Conservation (phyloP, 30 jellyfish, hydroid and myxozoan species). For the Mastigias papua region DNA sequence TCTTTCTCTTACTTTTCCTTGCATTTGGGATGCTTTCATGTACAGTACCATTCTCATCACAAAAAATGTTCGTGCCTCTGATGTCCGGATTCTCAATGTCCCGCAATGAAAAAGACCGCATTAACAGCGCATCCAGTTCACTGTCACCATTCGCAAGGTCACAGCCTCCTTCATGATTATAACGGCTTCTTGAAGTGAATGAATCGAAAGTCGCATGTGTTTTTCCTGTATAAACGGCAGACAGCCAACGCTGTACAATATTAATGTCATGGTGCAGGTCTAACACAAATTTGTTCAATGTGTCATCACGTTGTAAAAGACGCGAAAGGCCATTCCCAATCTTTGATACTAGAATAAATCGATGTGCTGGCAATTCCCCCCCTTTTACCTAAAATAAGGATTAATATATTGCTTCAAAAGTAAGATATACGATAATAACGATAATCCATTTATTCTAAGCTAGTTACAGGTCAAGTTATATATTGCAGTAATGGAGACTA, state of each 20-base stretch:
- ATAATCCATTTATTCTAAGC: too few relatives aligned
- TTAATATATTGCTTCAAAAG: too few relatives aligned
- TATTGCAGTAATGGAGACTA: too few relatives aligned
- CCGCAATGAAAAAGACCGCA: slow-evolving; percentile 42
- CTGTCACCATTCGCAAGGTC: background rate
- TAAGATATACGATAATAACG: too few relatives aligned
- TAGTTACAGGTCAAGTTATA: too few relatives aligned
- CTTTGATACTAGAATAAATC: slow-evolving; percentile 53
- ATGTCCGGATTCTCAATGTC: slow-evolving; percentile 58
- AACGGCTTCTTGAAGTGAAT: background rate
- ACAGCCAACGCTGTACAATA: slow-evolving; percentile 44
- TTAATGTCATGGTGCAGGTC: slow-evolving; percentile 23
- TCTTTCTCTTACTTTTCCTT: slow-evolving; percentile 17
- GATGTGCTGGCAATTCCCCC: slow-evolving; percentile 57
- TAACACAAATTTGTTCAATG: slow-evolving; percentile 16
- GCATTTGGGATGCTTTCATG: background rate
- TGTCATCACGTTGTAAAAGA: slow-evolving; percentile 37
- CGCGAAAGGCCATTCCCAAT: slow-evolving; percentile 4
- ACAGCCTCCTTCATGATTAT: background rate
- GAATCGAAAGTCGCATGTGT: background rate
- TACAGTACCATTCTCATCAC: slow-evolving; percentile 21
- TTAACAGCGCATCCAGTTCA: background rate
- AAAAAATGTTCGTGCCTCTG: slow-evolving; percentile 9
- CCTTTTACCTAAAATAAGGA: slow-evolving; percentile 40
- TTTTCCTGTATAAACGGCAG: slow-evolving; percentile 43